Evolutionary conservation across 1,140 invertebrate species (phyloP).

Genomic region (Trachymyrmex cornetzi): DNA sequence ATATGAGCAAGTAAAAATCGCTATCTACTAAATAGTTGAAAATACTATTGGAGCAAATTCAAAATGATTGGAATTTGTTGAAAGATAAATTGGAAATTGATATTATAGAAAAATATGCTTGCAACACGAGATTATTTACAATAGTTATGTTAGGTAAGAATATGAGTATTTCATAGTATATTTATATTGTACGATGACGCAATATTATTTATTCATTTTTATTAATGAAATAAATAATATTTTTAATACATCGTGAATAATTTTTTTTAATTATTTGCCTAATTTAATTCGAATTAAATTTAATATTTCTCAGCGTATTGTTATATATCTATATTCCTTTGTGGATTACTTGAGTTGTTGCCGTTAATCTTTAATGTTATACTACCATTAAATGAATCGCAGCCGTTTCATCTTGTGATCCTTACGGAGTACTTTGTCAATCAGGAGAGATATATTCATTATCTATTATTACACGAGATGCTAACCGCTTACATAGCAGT

Average conservation of each 20-base stretch:
- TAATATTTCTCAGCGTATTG: conserved; percentile 7
- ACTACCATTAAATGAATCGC: conserved; percentile 38
- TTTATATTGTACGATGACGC: neutral
- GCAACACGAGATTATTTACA: neutral
- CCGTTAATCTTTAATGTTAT: conserved; percentile 21
- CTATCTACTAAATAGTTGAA: neutral
- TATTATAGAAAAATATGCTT: neutral
- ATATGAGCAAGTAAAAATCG: neutral
- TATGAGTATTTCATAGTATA: neutral
- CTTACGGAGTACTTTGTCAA: conserved; percentile 35
- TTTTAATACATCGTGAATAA: neutral
- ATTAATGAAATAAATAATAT: neutral
- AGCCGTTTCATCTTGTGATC: neutral
- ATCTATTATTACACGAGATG: conserved; percentile 6
- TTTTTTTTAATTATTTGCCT: neutral
- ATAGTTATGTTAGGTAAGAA: neutral
- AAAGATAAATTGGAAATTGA: conserved; percentile 12
- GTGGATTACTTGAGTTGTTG: neutral
- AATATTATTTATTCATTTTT: too few species aligned
- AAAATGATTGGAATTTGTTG: conserved; percentile 25
- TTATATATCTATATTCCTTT: neutral
- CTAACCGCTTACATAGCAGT: neutral
- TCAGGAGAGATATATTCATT: conserved; percentile 28
- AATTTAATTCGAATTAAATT: neutral
- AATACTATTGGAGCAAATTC: neutral